Evolutionary conservation across 2,888 invertebrate species (phyloP), one percentile per base, ranked within the genome.

Genomic region (Andrena minutula): DNA sequence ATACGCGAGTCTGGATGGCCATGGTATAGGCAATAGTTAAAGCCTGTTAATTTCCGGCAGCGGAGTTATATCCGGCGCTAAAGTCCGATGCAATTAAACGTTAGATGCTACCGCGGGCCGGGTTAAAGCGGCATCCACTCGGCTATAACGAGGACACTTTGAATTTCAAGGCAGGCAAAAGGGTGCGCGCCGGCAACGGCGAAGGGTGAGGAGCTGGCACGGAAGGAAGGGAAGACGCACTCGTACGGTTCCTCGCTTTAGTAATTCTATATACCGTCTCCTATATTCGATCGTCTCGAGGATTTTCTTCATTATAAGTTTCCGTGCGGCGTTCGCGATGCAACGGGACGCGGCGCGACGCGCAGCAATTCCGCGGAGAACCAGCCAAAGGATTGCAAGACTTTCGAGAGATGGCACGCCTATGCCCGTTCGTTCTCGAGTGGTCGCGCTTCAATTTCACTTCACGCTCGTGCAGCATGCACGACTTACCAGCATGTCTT

Each of bases 1-100:
- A 75, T 56, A 70, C 58, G 35, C n/a, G 53, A 61, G 51, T 47
- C 64, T 63, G 63, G 70, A 70, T 35, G 56, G 76, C 75, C 61
- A 23, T 23, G 30, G 65, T 75, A 84, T 79, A 68, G 69, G 86
- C 84, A 86, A 90, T 87, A 86, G 86, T 86, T 87, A 88, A 89
- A 91, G 89, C 87, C 89, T 86, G 89, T 91, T 91, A 90, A 92
- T 91, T 90, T 92, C 88, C 91, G 89, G 89, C 83, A 88, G 88
- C 89, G 83, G 88, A 89, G 89, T 90, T 90, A 89, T 89, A 91
- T 90, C 91, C 90, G 90, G 88, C 84, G 83, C 82, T 85, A 87
- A 89, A 88, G 89, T 89, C 90, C 90, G 87, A 91, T 91, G 91
- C 91, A 91, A 92, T 92, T 91, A 91, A 91, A 91, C 87, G 89